Evolutionary conservation across 2,797 vertebrate genomes (phyloP).

Genomic region (Coranthus polyacanthus): DNA sequence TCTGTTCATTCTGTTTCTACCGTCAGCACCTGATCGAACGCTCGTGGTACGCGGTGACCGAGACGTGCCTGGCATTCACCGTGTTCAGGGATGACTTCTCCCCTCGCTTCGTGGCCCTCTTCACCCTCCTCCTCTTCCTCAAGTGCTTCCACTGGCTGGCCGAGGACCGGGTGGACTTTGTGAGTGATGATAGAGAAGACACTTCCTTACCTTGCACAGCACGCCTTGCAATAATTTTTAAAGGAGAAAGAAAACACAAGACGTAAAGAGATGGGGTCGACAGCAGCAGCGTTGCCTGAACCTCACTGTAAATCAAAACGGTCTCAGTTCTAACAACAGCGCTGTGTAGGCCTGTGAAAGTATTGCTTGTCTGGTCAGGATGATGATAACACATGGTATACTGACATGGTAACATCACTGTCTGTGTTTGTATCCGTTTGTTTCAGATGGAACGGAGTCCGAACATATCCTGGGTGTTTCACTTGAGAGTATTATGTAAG

Average conservation of each 20-base stretch:
- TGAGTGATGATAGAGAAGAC: constrained; percentile 87
- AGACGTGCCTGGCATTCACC: constrained; percentile 98
- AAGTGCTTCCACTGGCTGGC: constrained; percentile 99
- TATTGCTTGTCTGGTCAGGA: too few relatives aligned
- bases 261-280: not conserved
- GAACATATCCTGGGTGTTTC: constrained; percentile 98
- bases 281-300: too few relatives aligned
- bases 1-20: not conserved
- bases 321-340: too few relatives aligned
- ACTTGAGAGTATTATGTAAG: constrained; percentile 96
- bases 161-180: constrained; percentile 97
- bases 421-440: not conserved
- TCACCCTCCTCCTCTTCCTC: constrained; percentile 98
- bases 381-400: too few relatives aligned
- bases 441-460: constrained; percentile 97
- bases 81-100: constrained; percentile 99
- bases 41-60: constrained; percentile 97
- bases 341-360: too few relatives aligned
- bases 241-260: constrained; percentile 19
- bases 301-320: too few relatives aligned
- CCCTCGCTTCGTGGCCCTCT: constrained; percentile 96
- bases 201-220: constrained; percentile 1
- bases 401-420: not conserved
- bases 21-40: constrained; percentile 95
- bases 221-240: not conserved